phyloP scores from a whole-genome alignment of 2,888 invertebrate genomes.

The Melangyna quadrimaculata region DNA sequence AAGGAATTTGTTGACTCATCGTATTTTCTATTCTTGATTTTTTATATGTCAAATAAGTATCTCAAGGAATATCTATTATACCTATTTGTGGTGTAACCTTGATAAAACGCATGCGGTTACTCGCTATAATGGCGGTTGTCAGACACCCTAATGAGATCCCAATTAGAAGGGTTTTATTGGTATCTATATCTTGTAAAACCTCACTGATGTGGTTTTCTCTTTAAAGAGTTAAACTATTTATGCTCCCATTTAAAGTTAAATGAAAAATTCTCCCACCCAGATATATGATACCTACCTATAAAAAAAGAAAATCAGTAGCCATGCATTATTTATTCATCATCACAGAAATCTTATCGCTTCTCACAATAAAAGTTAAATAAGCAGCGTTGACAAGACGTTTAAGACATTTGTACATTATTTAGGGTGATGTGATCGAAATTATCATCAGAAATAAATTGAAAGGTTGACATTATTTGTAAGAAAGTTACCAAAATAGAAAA shows the following conservation, averaged over 20 bases:
- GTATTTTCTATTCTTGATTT: background rate
- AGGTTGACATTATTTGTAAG: constrained; percentile 5
- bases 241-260: background rate
- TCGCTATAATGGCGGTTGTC: background rate
- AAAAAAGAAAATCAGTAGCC: background rate
- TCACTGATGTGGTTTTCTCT: background rate
- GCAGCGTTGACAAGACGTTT: constrained; percentile 15
- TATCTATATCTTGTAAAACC: too few species aligned
- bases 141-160: background rate
- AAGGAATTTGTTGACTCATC: constrained; percentile 12
- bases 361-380: constrained; percentile 22
- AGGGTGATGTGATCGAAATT: constrained; percentile 3
- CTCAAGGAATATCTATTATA: background rate
- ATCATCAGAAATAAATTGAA: constrained; percentile 12
- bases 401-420: constrained; percentile 12
- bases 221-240: background rate
- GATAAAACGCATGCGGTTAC: background rate
- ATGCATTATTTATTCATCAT: constrained; percentile 4
- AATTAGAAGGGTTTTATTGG: background rate
- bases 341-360: background rate
- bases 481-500: constrained; percentile 3
- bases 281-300: background rate
- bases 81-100: background rate
- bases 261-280: background rate
- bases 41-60: constrained; percentile 4